Base-by-base conservation (phyloP, 37 sponge, comb jelly and placozoan species). In the Oopsacas minuta region DNA sequence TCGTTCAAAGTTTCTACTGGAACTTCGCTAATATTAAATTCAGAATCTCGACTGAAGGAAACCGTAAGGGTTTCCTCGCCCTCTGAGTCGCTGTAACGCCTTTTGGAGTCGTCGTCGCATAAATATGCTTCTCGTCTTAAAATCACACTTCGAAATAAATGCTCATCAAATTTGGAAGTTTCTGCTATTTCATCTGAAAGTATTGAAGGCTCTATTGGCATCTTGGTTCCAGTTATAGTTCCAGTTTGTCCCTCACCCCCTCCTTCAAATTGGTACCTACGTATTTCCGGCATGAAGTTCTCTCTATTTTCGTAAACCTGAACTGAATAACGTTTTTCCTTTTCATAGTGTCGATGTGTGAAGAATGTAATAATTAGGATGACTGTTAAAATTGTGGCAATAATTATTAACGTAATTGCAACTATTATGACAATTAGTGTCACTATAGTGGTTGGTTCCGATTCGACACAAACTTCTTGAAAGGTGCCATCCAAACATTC, bases 111-210 rank as follows among this genome's bases (percentile, higher is more conserved):
- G 30, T 61, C 75, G 22, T 61, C 75, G 28, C 75, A 61, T 34
- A 61, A n/a, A 61, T 25, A 61, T n/a, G 75, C 75, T n/a, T 61
- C 75, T 25, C 75, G 75, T 25, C 75, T 10, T 61, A 61, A 61
- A 10, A 61, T 61, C 22, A 61, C 7, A 3, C 75, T 12, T 3
- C 75, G 20, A n/a, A 3, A 61, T 3, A 25, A n/a, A 25, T 61
- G 3, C 5, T 20, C 1, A 25, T 61, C 75, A 61, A 20, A 61
- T 61, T 61, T 61, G 3, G 20, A 3, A 7, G 75, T 61, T 61
- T 61, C 75, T 8, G 49, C 49, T 32, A 61, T 10, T 5, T 61
- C 75, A 61, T 61, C 75, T 7, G 75, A 61, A 32, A 61, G 30
- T 25, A 61, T 61, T 34, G 75, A 61, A 25, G 75, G 75, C 30